phyloP scores from a whole-genome alignment of 2,113 vertebrate species.

The Mionectes macconnelli region DNA sequence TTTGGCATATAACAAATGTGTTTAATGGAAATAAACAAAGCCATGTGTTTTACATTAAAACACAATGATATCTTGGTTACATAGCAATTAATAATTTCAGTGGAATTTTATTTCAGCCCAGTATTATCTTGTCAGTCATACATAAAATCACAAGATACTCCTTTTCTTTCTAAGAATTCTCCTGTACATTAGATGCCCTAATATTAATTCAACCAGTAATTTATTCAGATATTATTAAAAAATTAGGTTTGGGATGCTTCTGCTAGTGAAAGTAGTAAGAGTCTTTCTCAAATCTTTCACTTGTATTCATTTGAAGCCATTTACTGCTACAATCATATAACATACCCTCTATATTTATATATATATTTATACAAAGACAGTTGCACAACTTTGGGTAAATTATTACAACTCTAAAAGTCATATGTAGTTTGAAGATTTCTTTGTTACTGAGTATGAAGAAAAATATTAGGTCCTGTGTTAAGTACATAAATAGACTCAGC shows the following conservation, averaged over 20 bases:
- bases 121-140: background rate
- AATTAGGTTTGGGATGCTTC: background rate
- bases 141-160: conserved; percentile 4
- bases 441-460: background rate
- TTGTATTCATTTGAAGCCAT: background rate
- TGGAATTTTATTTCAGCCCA: conserved; percentile 51
- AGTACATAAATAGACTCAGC: conserved; percentile 40
- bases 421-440: background rate
- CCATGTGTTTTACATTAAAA: conserved; percentile 47
- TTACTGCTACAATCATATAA: background rate
- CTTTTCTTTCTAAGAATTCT: background rate
- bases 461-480: background rate
- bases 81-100: background rate
- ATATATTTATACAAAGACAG: background rate
- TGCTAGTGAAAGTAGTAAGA: background rate
- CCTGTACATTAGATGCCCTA: background rate
- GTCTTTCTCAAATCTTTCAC: background rate
- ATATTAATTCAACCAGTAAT: conserved; percentile 6
- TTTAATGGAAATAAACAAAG: conserved; percentile 50
- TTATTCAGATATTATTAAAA: background rate
- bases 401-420: background rate
- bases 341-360: background rate
- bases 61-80: background rate
- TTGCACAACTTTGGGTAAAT: background rate
- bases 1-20: conserved; percentile 17